A percentile compares a stretch with the other conserved stretches of the same genome.
These are phyloP conservation scores for Gobio gobio DNA, from an alignment of 2,113 vertebrate genomes.

Conservation along the genomic window DNA sequence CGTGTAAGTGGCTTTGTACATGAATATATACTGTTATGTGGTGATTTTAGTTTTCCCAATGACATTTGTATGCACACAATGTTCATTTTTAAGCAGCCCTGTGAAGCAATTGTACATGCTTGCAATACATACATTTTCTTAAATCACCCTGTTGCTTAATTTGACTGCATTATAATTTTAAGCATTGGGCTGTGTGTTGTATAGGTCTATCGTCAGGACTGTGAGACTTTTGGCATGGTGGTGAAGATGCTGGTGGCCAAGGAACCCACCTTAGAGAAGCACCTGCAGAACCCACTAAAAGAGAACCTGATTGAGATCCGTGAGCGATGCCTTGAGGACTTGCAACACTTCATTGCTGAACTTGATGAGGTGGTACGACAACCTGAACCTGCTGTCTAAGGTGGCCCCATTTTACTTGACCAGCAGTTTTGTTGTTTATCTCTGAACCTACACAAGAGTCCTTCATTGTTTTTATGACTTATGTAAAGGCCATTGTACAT, in stretches of 20 bases:
- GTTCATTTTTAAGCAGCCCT: no score
- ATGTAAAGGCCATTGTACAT: neutral
- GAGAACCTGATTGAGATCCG: conserved; percentile 97
- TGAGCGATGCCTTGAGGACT: conserved; percentile 94
- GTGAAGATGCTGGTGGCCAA: conserved; percentile 99
- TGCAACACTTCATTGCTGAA: conserved; percentile 90
- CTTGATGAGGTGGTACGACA: conserved; percentile 83
- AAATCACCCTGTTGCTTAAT: neutral
- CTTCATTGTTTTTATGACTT: conserved; percentile 21
- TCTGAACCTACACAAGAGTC: neutral
- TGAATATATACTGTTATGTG: neutral
- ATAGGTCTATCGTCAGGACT: conserved; percentile 95
- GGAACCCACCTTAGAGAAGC: conserved; percentile 92
- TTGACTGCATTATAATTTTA: neutral
- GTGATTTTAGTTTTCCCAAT: neutral
- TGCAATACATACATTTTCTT: neutral
- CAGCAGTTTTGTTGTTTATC: neutral
- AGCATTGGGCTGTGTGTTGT: conserved; percentile 18
- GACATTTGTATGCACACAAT: neutral
- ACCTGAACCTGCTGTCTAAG: conserved; percentile 63
- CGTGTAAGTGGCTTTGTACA: neutral
- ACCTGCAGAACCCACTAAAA: conserved; percentile 90
- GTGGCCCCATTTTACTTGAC: conserved; percentile 12
- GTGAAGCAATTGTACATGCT: neutral
- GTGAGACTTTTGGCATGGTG: conserved; percentile 97